phyloP scores from a whole-genome alignment of 1,140 invertebrate species.

The Arctopsyche grandis region DNA sequence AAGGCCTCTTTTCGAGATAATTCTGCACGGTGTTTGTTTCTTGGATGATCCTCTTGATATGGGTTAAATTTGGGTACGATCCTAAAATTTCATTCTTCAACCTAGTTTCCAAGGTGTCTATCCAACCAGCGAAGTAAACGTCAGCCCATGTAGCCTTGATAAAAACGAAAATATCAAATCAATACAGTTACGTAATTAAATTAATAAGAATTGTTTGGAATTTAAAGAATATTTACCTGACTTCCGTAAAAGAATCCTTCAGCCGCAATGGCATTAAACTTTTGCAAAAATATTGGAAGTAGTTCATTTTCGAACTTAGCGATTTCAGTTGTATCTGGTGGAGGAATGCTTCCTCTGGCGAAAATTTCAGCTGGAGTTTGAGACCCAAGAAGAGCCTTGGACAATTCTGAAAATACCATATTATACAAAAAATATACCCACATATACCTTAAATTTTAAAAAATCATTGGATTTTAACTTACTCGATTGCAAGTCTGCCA shows the following conservation, averaged over 20 bases:
- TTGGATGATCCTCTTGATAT: conserved; percentile 67
- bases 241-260: conserved; percentile 42
- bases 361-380: neutral
- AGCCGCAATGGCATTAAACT: conserved; percentile 41
- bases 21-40: conserved; percentile 69
- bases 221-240: conserved; percentile 35
- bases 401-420: conserved; percentile 23
- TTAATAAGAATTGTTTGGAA: conserved; percentile 1
- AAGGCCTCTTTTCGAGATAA: conserved; percentile 72
- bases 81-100: conserved; percentile 67
- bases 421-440: neutral
- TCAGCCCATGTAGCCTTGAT: conserved; percentile 75
- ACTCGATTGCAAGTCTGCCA: conserved; percentile 68
- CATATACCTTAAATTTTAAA: no score
- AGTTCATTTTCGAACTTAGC: conserved; percentile 13
- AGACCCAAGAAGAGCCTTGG: neutral
- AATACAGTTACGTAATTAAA: neutral
- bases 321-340: neutral
- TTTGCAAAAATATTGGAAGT: conserved; percentile 41
- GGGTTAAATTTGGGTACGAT: conserved; percentile 68
- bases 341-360: neutral
- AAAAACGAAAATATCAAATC: conserved; percentile 32
- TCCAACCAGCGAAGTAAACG: conserved; percentile 69
- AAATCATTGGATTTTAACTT: conserved; percentile 39
- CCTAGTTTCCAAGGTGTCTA: conserved; percentile 68